phyloP scores from a whole-genome alignment of 23 tunicate genomes.

The Clavelina lepadiformis region DNA sequence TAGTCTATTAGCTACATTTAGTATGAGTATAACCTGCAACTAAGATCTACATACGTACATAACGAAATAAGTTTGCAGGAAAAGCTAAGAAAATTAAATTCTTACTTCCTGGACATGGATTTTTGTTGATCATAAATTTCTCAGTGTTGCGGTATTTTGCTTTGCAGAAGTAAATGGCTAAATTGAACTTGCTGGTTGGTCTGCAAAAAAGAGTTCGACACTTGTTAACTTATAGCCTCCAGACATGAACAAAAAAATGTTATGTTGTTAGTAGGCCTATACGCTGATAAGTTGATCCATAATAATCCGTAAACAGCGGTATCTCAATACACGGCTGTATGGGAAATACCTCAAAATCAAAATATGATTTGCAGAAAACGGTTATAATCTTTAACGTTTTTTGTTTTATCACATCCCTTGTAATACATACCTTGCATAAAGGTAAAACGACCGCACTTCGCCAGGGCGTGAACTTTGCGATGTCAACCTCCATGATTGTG shows the following conservation, averaged over 20 bases:
- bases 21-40: too few species aligned
- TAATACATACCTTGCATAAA: neutral
- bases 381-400: too few species aligned
- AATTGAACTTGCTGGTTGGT: neutral
- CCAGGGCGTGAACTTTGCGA: neutral
- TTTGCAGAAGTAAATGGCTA: constrained; percentile 1
- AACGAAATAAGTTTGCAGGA: too few species aligned
- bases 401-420: too few species aligned
- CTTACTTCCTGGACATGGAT: constrained; percentile 39
- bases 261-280: neutral
- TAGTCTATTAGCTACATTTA: neutral
- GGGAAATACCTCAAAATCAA: too few species aligned
- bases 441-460: constrained; percentile 5
- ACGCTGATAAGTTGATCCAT: too few species aligned
- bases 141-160: neutral
- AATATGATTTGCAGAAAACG: too few species aligned
- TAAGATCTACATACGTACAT: too few species aligned
- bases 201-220: neutral
- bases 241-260: neutral
- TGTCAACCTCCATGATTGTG: constrained; percentile 11
- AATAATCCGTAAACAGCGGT: too few species aligned
- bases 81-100: too few species aligned
- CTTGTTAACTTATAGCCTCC: neutral
- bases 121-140: constrained; percentile 25
- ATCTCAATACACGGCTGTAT: too few species aligned